These are phyloP conservation scores for Sebastolobus altivelis DNA, from an alignment of 2,797 vertebrate genomes.

Conservation along the genomic window DNA sequence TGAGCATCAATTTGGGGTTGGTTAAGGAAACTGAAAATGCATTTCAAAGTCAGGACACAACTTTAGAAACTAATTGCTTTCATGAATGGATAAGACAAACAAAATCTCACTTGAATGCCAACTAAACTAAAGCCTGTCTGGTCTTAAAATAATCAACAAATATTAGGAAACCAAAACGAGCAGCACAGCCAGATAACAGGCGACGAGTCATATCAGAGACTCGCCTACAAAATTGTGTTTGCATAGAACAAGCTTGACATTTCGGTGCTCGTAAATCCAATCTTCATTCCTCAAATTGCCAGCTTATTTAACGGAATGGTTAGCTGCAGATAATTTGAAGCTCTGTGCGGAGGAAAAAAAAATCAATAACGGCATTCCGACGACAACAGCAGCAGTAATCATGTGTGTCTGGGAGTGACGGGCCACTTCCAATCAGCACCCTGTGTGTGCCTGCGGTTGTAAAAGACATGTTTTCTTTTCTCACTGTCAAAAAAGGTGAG, in stretches of 20 bases:
- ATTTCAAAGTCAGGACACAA: conserved; percentile 18
- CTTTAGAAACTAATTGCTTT: conserved; percentile 25
- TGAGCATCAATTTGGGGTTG: background rate
- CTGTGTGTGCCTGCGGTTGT: background rate
- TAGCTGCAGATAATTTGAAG: conserved; percentile 56
- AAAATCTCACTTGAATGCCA: conserved; percentile 21
- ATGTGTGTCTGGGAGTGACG: conserved; percentile 32
- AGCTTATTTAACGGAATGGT: conserved; percentile 63
- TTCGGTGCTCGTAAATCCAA: conserved; percentile 55
- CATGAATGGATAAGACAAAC: conserved; percentile 22
- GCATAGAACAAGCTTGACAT: conserved; percentile 55
- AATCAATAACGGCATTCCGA: conserved; percentile 54
- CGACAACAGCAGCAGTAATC: conserved; percentile 50
- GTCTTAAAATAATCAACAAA: conserved; percentile 39
- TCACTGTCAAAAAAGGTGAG: conserved; percentile 7
- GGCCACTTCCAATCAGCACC: conserved; percentile 48
- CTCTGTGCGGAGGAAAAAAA: conserved; percentile 4
- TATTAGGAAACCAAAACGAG: conserved; percentile 40
- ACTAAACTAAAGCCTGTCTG: background rate
- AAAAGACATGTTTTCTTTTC: conserved; percentile 13
- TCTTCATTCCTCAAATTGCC: conserved; percentile 63
- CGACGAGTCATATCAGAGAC: conserved; percentile 2
- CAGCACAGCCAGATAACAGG: conserved; percentile 15
- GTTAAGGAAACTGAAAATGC: conserved; percentile 9
- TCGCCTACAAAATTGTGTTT: conserved; percentile 37